Conservation (phyloP, 2,888 invertebrate species). For the Eueremaeus valkanovi region DNA sequence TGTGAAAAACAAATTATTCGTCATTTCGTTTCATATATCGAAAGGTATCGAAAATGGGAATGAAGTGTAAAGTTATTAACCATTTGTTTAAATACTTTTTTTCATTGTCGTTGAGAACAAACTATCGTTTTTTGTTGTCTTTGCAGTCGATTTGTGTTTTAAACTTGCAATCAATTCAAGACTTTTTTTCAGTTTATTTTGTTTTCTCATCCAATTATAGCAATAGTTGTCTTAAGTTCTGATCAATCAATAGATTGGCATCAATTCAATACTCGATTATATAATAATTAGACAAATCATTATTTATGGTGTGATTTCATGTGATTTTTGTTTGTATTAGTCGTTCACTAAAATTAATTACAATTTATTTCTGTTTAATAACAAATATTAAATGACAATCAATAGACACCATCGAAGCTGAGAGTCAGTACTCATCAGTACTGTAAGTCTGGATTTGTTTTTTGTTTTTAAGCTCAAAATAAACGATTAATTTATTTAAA, state of each 20-base stretch:
- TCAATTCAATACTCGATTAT: not conserved
- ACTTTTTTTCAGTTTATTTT: too few relatives aligned
- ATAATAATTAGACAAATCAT: not conserved
- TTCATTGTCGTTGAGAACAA: not conserved
- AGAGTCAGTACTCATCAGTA: constrained; percentile 7
- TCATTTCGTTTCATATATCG: not conserved
- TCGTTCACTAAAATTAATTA: not conserved
- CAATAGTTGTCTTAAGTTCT: not conserved
- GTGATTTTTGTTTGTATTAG: not conserved
- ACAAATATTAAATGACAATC: constrained; percentile 13
- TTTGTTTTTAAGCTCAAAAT: constrained; percentile 16
- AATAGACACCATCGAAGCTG: not conserved
- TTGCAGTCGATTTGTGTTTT: constrained; percentile 4
- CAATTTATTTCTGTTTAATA: not conserved
- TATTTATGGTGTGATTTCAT: not conserved
- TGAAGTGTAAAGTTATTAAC: constrained; percentile 10
- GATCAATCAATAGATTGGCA: constrained; percentile 8
- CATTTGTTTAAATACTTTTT: constrained; percentile 14
- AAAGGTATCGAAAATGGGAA: constrained; percentile 22
- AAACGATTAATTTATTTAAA: not conserved
- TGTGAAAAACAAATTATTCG: not conserved
- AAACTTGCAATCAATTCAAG: too few relatives aligned
- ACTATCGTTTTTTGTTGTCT: not conserved
- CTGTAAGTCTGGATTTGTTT: not conserved
- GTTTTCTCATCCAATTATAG: not conserved